Conservation (phyloP, 1,140 invertebrate species). For the Hydropsyche tenuis region DNA sequence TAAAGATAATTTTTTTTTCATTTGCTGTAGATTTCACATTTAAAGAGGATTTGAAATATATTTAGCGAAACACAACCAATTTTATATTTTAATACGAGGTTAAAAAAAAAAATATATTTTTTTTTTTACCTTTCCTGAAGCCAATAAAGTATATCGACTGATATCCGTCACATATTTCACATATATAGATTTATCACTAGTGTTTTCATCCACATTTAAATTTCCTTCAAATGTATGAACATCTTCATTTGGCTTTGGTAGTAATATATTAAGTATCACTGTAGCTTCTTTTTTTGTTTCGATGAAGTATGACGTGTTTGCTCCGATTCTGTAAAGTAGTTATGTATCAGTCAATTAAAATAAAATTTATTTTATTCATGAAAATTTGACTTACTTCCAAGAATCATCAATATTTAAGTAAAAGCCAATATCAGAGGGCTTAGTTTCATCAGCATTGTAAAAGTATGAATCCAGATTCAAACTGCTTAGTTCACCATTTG, state of each 20-base stretch:
- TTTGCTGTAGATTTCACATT: too few species aligned
- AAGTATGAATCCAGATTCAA: conserved; percentile 59
- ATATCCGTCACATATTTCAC: conserved; percentile 62
- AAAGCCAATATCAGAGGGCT: conserved; percentile 56
- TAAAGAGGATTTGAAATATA: too few species aligned
- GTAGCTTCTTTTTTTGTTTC: conserved; percentile 60
- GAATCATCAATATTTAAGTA: conserved; percentile 58
- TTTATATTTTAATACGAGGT: background rate
- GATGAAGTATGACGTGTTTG: conserved; percentile 64
- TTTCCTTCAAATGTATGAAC: conserved; percentile 64
- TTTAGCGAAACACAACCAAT: background rate
- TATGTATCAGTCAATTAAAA: background rate
- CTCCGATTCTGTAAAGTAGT: conserved; percentile 58
- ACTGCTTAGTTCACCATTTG: conserved; percentile 53
- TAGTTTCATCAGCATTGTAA: conserved; percentile 52
- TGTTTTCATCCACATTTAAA: conserved; percentile 53
- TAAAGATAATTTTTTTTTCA: too few species aligned
- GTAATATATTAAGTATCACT: conserved; percentile 62
- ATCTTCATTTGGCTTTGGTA: conserved; percentile 70
- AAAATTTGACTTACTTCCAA: conserved; percentile 57
- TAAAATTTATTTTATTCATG: too few species aligned
- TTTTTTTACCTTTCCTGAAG: conserved; percentile 56
- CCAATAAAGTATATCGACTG: conserved; percentile 55
- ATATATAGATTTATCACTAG: conserved; percentile 55
- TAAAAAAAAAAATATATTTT: conserved; percentile 31